Conservation (phyloP, 2,888 invertebrate species). For the Lapara coniferarum region DNA sequence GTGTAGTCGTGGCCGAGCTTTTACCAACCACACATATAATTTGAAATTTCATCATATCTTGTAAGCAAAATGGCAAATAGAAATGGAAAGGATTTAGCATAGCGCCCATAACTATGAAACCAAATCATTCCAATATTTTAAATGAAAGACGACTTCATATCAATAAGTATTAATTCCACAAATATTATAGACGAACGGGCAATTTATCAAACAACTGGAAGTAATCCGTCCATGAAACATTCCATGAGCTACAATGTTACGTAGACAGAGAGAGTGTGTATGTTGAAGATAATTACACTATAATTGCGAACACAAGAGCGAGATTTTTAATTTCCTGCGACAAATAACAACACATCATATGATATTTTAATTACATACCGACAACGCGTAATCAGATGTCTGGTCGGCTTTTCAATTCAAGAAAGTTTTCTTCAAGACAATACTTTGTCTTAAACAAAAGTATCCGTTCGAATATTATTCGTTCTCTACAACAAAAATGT, state of each 20-base stretch:
- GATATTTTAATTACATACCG: slow-evolving; percentile 23
- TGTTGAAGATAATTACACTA: background rate
- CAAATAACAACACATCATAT: slow-evolving; percentile 11
- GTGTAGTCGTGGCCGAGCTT: no score
- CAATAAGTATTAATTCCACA: background rate
- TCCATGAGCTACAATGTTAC: background rate
- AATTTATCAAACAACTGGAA: background rate
- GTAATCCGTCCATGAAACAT: background rate
- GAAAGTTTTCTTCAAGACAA: slow-evolving; percentile 1
- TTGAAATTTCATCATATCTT: no score
- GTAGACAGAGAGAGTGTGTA: slow-evolving; percentile 1
- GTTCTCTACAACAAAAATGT: background rate
- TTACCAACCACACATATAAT: no score
- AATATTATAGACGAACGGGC: background rate
- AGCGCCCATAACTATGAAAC: no score
- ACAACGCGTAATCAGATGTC: slow-evolving; percentile 16
- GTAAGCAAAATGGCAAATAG: no score
- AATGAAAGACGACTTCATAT: no score
- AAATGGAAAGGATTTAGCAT: no score
- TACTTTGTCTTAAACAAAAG: background rate
- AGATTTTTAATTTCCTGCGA: slow-evolving; percentile 22
- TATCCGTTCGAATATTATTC: background rate
- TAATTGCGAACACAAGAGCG: slow-evolving; percentile 11
- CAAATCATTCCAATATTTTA: no score
- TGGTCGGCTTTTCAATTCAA: background rate